Base-by-base conservation (phyloP, 2,888 invertebrate genomes). In the Hemaris fuciformis region DNA sequence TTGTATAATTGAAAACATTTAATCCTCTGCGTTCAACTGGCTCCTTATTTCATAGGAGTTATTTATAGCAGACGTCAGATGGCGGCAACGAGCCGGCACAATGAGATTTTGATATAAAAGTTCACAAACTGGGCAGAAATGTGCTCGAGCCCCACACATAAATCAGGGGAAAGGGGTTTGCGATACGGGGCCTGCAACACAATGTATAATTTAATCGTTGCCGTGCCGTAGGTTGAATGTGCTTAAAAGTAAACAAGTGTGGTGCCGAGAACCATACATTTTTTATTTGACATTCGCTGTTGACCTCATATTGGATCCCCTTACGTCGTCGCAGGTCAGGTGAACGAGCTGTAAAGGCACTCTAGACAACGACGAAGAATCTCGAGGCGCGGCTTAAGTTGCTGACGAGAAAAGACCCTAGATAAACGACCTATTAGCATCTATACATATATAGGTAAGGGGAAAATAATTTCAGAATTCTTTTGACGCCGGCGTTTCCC, bases 151-250 rank as follows among this genome's bases (percentile, higher is more conserved):
- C 66, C 70, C 70, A 73, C 63, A 70, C 70, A 77, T 80, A 78
- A 80, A 80, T 80, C 77, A 79, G 27, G 18, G 8, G 61, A 60
- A 71, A 74, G 73, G 74, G 73, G 76, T 67, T 66, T 66, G 72
- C 69, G 66, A 70, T 70, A 69, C 63, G 65, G 64, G 64, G 66
- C 64, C 42, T 60, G 65, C 48, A 64, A 70, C 71, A 66, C 70
- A 69, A 72, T 73, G 66, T 69, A 70, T 74, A 73, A 74, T 74
- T 74, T 74, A 75, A 68, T 72, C 63, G 59, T 53, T 48, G 20
- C 20, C 27, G 8, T 18, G 10, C 7, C 18, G 18, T 53, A 27
- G 27, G 18, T 18, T 27, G 8, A 25, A 1, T 18, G 8, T 18
- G 27, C 6, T 53, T 4, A 53, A 18, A 31, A 27, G 48, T 25